phyloP scores from a whole-genome alignment of 2,888 invertebrate species.

The Clivina fossor region DNA sequence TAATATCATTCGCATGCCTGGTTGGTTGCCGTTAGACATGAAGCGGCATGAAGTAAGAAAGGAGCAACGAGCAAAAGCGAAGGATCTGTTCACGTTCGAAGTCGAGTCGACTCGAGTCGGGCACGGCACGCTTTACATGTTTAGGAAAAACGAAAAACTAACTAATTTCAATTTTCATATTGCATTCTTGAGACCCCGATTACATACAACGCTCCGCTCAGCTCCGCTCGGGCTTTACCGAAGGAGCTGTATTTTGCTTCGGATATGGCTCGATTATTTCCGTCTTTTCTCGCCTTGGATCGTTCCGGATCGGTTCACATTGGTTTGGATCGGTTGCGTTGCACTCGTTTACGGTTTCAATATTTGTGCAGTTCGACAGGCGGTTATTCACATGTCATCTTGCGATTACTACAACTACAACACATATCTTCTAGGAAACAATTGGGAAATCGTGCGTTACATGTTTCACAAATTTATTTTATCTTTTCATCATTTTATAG shows the following conservation, averaged over 20 bases:
- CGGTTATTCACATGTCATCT: constrained; percentile 23
- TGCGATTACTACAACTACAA: no score
- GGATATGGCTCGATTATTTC: constrained; percentile 6
- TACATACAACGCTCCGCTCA: no score
- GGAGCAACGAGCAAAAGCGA: background rate
- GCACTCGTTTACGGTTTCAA: background rate
- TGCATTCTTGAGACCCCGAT: constrained; percentile 31
- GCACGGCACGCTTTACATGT: constrained; percentile 18
- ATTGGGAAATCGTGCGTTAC: no score
- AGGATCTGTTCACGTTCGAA: constrained; percentile 1
- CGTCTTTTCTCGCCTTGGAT: background rate
- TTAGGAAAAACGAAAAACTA: constrained; percentile 29
- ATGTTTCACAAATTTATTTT: no score
- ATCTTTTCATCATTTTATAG: constrained; percentile 5
- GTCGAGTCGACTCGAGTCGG: constrained; percentile 2
- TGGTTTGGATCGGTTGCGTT: background rate
- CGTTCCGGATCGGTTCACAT: background rate
- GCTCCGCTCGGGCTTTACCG: no score
- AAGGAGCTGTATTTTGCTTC: no score
- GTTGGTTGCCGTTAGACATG: background rate
- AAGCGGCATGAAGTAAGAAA: background rate
- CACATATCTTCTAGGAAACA: no score
- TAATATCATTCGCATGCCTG: constrained; percentile 23
- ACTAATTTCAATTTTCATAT: constrained; percentile 31
- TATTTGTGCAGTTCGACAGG: constrained; percentile 17